These are phyloP conservation scores for Lasiurus borealis DNA, from an alignment of 2,113 vertebrate species.

Conservation along the genomic window DNA sequence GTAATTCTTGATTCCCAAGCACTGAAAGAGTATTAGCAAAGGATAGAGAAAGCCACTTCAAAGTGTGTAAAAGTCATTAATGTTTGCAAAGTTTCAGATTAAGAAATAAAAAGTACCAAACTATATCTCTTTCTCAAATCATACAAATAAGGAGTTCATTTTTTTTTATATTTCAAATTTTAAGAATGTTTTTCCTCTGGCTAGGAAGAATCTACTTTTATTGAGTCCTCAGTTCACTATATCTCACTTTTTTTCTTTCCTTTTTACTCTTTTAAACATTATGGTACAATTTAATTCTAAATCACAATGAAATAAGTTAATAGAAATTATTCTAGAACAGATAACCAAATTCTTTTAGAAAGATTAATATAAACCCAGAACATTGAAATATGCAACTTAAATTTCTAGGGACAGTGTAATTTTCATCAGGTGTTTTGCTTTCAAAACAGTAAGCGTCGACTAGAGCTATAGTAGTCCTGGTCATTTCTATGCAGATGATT, in stretches of 20 bases:
- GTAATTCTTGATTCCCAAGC: slow-evolving; percentile 23
- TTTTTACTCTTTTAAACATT: slow-evolving; percentile 54
- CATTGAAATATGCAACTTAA: slow-evolving; percentile 53
- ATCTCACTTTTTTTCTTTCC: background rate
- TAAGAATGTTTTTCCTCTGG: background rate
- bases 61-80: slow-evolving; percentile 60
- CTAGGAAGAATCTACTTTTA: background rate
- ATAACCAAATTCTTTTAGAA: slow-evolving; percentile 64
- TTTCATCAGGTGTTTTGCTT: background rate
- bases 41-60: background rate
- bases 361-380: slow-evolving; percentile 53
- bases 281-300: slow-evolving; percentile 64
- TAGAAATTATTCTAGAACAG: slow-evolving; percentile 64
- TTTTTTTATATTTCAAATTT: background rate
- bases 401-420: slow-evolving; percentile 40
- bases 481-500: slow-evolving; percentile 55
- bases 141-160: background rate
- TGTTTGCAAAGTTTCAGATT: slow-evolving; percentile 24
- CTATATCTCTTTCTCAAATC: slow-evolving; percentile 35
- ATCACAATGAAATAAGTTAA: slow-evolving; percentile 67
- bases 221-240: slow-evolving; percentile 37
- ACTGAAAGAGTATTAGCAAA: background rate
- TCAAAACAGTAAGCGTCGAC: slow-evolving; percentile 30
- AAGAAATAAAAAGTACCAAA: slow-evolving; percentile 25
- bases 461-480: background rate